Evolutionary conservation across 2,113 vertebrate species (phyloP), one percentile per base, ranked within the genome.

Genomic region (Panthera leo): DNA sequence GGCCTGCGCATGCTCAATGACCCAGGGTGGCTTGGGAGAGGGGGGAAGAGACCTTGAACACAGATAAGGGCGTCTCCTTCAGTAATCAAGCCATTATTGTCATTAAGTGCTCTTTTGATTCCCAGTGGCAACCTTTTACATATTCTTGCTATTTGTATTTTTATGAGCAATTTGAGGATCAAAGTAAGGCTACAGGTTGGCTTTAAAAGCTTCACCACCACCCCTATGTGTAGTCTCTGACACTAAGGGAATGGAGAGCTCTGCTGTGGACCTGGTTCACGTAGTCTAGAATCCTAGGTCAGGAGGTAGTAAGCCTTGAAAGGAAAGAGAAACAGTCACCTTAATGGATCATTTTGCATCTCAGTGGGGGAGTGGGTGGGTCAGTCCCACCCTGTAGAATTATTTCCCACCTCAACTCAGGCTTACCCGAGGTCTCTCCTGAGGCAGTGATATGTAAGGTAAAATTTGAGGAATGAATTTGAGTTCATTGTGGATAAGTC

Each of bases 1-100:
- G 0, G 1, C 5, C 6, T 0, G 58, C 27, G 3, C 85, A 18
- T 63, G 89, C 61, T 11, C 61, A 15, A 0, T n/a, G 53, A 11
- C 9, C 4, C 39, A 9, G 2, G 2, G 5, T 0, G n/a, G 4
- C 5, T 7, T 0, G 23, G 21, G 31, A 1, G 0, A 5, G 2
- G 1, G 1, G 1, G 45, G 16, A 29, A 2, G 67, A 7, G 11
- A 2, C 0, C 42, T 19, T 3, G 55, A 65, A 65, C 7, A 15
- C 4, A 5, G 18, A 3, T 3, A 18, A 25, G 51, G n/a, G 67
- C 5, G 1, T 48, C 29, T 25, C 6, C 2, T 2, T 31, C 5
- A 5, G 13, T 2, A 23, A 5, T 65, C 7, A 5, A 25, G 73
- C 4, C 2, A 0, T 5, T 3, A 18, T 21, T 21, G 53, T 3